Conservation (phyloP, 2,797 vertebrate species). For the Sebastes variabilis region DNA sequence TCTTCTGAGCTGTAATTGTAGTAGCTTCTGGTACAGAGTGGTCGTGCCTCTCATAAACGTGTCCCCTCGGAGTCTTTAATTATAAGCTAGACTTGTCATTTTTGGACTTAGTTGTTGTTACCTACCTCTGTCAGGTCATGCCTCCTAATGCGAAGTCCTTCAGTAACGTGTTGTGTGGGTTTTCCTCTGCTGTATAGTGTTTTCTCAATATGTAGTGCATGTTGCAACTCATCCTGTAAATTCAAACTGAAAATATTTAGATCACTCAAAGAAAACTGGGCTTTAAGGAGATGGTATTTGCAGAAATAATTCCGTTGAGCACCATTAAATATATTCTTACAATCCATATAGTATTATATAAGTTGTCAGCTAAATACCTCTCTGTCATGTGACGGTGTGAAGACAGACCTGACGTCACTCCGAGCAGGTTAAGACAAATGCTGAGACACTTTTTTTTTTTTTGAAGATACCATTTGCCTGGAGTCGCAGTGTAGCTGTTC, state of each 20-base stretch:
- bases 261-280: constrained; percentile 10
- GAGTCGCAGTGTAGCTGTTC: background rate
- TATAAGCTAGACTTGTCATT: constrained; percentile 71
- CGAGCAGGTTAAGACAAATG: constrained; percentile 48
- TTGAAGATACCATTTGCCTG: constrained; percentile 16
- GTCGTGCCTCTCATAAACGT: constrained; percentile 63
- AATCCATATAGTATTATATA: background rate
- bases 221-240: constrained; percentile 52
- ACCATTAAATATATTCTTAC: background rate
- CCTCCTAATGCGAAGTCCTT: constrained; percentile 51
- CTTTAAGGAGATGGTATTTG: constrained; percentile 10
- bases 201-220: constrained; percentile 62
- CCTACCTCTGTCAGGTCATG: constrained; percentile 73
- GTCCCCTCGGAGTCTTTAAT: constrained; percentile 65
- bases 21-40: constrained; percentile 67
- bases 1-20: constrained; percentile 67
- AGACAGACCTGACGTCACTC: background rate
- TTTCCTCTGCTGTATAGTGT: constrained; percentile 49
- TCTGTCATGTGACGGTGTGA: background rate
- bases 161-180: constrained; percentile 61
- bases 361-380: background rate
- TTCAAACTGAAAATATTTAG: constrained; percentile 19
- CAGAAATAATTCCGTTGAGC: constrained; percentile 3
- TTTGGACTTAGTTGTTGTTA: constrained; percentile 69
- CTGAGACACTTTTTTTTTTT: background rate